Evolutionary conservation across 1,140 invertebrate genomes (phyloP), one percentile per base, ranked within the genome.

Genomic region (Macrosteles quadrilineatus): DNA sequence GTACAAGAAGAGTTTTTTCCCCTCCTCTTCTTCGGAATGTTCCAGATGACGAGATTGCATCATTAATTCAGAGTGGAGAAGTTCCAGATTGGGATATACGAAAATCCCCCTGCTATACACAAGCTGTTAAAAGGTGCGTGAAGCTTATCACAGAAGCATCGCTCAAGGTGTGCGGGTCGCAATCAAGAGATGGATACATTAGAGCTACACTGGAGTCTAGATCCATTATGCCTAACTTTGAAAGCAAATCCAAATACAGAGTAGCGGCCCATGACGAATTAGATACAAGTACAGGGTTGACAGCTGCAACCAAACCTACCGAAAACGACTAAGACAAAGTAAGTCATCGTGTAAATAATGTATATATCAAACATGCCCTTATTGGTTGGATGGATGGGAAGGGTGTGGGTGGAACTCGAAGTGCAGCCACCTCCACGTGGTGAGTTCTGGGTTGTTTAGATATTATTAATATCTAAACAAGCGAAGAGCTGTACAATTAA

Each of bases 111-210:
- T 76, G 74, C 62, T 74, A 76, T 64, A 77, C 77, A 30, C 75
- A 78, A 70, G 72, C 76, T 25, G 75, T 78, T 4, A 73, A 76
- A 69, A 71, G 77, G 47, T 67, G 64, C 40, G 74, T 76, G 9
- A 78, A 78, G 71, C 69, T 78, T 32, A 73, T 77, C 36, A 75
- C 74, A 27, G 70, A 72, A 65, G 75, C 74, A 30, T 70, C 74
- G 40, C 25, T 0, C 45, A 59, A 47, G 36, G 71, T 76, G 29
- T 74, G 73, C 71, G 73, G 72, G 1, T 12, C 68, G 12, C 45
- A 66, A 70, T 53, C 12, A 47, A 47, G 73, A 63, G 71, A 76
- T 72, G 71, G 71, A 12, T 73, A 59, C 45, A 75, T 76, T 14
- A 64, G 45, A 66, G 30, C 43, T 25, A 53, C 45, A 17, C 29